Base-by-base conservation (phyloP, 2,113 vertebrate species). In the Melanerpes aurifrons region DNA sequence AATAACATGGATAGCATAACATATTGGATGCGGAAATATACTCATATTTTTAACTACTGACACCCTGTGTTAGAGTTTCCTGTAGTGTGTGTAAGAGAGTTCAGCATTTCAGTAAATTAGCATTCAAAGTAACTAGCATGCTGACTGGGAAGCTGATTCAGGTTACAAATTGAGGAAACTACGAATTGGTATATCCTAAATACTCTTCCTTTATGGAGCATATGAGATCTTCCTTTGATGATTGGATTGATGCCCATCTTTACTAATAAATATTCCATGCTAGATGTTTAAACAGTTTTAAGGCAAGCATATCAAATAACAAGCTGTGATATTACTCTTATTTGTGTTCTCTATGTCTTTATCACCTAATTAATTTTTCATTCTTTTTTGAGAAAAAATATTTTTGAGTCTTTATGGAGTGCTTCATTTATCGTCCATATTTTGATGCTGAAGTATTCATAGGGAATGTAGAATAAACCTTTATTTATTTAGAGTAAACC, bases 61-160 rank as follows among this genome's bases (percentile, higher is more conserved):
- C 1, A 5, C 1, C 3, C 10, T 29, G 3, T 45, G 3, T 26
- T 77, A 48, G 47, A 62, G 4, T 25, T 6, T 61, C 10, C 29
- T 62, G 37, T 5, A 29, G 12, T 66, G 1, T 10, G 8, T 45
- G 21, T 47, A 40, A 58, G 20, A 56, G 73, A 59, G 75, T 37
- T 72, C 31, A 87, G 3, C 4, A 64, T 63, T 70, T 84, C 35
- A 25, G 6, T 59, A 20, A 82, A 69, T 43, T 21, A 28, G 2
- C 57, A 43, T 64, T 64, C 5, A 47, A 63, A 74, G 3, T 35
- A 81, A 24, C 10, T 28, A 15, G 11, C 12, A n/a, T 3, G 1
- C 5, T 78, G 58, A 57, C 35, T 79, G 16, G 21, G 29, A 78
- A 81, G 12, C 9, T 74, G 35, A 67, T 81, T 89, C 15, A 4